A percentile compares a stretch with the other conserved stretches of the same genome.
phyloP scores from a whole-genome alignment of 2,113 vertebrate genomes.

The Gavialis gangeticus region DNA sequence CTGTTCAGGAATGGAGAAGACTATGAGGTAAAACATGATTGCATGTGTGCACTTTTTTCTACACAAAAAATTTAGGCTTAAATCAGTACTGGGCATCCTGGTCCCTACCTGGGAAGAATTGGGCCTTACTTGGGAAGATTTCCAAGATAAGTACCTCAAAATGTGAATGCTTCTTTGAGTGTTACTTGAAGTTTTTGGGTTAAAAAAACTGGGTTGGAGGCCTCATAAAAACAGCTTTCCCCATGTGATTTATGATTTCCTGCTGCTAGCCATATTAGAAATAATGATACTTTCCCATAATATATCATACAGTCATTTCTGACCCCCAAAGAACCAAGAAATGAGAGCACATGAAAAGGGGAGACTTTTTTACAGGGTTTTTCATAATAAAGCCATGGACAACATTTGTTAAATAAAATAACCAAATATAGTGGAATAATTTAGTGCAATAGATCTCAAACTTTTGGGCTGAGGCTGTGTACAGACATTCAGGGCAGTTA shows the following conservation, averaged over 20 bases:
- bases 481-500: no score
- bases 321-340: background rate
- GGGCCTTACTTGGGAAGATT: background rate
- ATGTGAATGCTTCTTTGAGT: background rate
- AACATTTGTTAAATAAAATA: background rate
- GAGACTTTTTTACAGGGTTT: background rate
- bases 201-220: fast-evolving
- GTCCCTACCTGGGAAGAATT: background rate
- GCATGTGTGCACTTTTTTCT: background rate
- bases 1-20: background rate
- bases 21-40: background rate
- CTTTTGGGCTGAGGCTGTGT: no score
- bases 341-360: background rate
- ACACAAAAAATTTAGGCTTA: background rate
- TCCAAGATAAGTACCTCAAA: background rate
- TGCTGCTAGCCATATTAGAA: background rate
- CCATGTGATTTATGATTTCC: background rate
- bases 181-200: background rate
- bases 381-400: background rate
- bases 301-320: background rate
- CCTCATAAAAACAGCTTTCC: background rate
- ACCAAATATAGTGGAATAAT: background rate
- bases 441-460: background rate
- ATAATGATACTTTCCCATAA: background rate
- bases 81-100: background rate